Evolutionary conservation across 1,140 invertebrate genomes (phyloP).

Genomic region (Brachionus paranguensis): DNA sequence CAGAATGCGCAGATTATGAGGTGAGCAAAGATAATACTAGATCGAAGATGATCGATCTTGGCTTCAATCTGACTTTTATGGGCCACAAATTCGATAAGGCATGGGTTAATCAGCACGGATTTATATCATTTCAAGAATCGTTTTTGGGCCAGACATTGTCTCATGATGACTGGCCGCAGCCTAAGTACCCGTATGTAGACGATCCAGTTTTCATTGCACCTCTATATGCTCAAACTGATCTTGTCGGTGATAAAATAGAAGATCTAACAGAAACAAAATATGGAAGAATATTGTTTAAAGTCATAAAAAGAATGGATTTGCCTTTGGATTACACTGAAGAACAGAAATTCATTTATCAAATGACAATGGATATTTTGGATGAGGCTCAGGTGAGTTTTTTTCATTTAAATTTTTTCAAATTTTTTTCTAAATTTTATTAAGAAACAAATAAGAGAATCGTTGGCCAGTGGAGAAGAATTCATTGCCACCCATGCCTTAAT

Average conservation of each 20-base stretch:
- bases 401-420: not conserved
- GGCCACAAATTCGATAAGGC: conserved; percentile 34
- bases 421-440: not conserved
- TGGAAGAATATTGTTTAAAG: conserved; percentile 34
- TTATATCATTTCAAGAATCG: conserved; percentile 36
- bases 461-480: conserved; percentile 72
- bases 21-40: conserved; percentile 14
- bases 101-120: conserved; percentile 29
- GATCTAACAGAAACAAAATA: conserved; percentile 22
- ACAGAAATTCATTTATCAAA: conserved; percentile 32
- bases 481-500: conserved; percentile 78
- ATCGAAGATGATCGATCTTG: not conserved
- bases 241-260: conserved; percentile 21
- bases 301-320: conserved; percentile 26
- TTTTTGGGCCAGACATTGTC: conserved; percentile 22
- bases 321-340: conserved; percentile 33
- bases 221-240: conserved; percentile 29
- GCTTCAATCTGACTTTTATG: conserved; percentile 39
- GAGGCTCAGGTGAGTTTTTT: conserved; percentile 1
- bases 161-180: conserved; percentile 22
- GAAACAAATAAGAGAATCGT: conserved; percentile 38
- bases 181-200: conserved; percentile 35
- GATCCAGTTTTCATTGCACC: conserved; percentile 38
- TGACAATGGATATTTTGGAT: conserved; percentile 25
- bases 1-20: conserved; percentile 30